phyloP scores from a whole-genome alignment of 2,113 vertebrate genomes.

The Stictonetta naevosa region DNA sequence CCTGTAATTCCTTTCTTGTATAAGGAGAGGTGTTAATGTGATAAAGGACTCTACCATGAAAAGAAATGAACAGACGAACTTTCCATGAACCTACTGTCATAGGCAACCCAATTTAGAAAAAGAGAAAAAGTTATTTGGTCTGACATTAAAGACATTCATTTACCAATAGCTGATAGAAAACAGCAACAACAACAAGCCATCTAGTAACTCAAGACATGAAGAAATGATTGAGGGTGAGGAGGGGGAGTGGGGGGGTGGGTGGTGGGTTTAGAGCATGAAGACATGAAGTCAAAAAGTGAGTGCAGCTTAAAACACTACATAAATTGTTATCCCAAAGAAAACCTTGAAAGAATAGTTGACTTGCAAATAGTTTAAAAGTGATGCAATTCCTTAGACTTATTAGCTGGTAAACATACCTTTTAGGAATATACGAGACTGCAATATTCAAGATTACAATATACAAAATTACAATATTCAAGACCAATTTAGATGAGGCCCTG shows the following conservation, averaged over 20 bases:
- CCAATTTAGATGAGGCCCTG: too few species aligned
- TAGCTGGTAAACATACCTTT: background rate
- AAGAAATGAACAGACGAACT: constrained; percentile 49
- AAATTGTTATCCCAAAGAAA: background rate
- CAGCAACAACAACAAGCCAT: background rate
- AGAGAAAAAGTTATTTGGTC: constrained; percentile 9
- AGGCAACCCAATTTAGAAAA: constrained; percentile 26
- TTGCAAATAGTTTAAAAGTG: background rate
- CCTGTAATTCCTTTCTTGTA: constrained; percentile 19
- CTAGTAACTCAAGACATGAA: background rate
- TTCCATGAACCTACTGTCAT: constrained; percentile 31
- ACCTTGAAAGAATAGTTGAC: background rate
- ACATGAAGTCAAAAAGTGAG: background rate
- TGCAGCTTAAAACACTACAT: background rate
- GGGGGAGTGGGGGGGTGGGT: background rate
- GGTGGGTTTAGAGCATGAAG: background rate
- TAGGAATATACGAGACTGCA: background rate
- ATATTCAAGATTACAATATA: too few species aligned
- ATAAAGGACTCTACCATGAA: constrained; percentile 25
- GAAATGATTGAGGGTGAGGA: background rate
- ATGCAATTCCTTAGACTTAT: background rate
- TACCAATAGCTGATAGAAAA: background rate
- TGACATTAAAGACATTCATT: constrained; percentile 35
- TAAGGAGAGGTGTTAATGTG: background rate
- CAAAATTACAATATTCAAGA: too few species aligned